Percentiles rank a stretch among this genome's conserved stretches.
Evolutionary conservation across 2,797 vertebrate genomes (phyloP).

Genomic region (Crossoptilon crossoptilon): DNA sequence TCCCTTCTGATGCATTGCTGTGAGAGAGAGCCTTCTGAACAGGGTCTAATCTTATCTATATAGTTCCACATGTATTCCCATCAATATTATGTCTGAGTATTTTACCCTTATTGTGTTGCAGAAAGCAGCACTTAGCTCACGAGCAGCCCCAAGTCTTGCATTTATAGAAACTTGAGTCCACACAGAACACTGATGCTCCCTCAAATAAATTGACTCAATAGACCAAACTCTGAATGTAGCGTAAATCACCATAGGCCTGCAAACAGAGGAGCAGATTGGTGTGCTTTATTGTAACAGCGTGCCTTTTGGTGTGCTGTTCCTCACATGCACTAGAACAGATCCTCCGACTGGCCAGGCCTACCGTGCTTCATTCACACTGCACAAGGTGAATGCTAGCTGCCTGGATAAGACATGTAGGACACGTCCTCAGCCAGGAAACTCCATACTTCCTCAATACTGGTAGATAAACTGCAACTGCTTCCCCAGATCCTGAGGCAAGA

Average conservation of each 20-base stretch:
- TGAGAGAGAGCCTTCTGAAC: not conserved
- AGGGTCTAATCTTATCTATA: not conserved
- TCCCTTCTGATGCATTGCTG: not conserved
- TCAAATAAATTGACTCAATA: not conserved
- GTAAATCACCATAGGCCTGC: not conserved
- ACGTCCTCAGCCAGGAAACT: not conserved
- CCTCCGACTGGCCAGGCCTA: not conserved
- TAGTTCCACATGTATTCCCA: not conserved
- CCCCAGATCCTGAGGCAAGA: accelerated
- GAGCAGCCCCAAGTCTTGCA: not conserved
- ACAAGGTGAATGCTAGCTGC: not conserved
- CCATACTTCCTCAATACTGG: not conserved
- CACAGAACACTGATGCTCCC: not conserved
- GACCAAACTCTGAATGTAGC: not conserved
- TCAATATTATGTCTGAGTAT: not conserved
- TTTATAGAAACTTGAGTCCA: not conserved
- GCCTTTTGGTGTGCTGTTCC: not conserved
- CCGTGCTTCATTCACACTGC: not conserved
- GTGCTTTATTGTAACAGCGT: not conserved
- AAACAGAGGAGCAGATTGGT: not conserved
- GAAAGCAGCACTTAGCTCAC: not conserved
- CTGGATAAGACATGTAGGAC: accelerated
- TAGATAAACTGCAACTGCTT: not conserved
- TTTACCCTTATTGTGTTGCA: not conserved
- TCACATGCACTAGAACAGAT: not conserved